A percentile compares a stretch with the other conserved stretches of the same genome.
These are phyloP conservation scores for Trichopoda pennipes DNA, from an alignment of 2,888 invertebrate species.

Conservation along the genomic window DNA sequence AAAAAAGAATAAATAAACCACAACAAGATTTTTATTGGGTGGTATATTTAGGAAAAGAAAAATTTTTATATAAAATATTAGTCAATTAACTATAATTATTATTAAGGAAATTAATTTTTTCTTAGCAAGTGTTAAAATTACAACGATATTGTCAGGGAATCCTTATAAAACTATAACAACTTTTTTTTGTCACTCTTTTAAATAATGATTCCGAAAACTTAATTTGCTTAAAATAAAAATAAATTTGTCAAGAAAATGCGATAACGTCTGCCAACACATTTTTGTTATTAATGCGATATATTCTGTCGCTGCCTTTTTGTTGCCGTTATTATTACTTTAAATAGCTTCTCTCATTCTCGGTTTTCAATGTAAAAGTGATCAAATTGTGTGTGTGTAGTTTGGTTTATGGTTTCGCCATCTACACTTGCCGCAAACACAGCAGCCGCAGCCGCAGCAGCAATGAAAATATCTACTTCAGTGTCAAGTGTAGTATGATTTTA, in stretches of 20 bases:
- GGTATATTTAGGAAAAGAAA: no score
- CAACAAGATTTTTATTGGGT: no score
- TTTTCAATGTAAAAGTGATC: slow-evolving; percentile 50
- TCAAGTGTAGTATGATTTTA: slow-evolving; percentile 65
- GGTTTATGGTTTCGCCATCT: slow-evolving; percentile 49
- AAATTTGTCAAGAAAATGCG: slow-evolving; percentile 60
- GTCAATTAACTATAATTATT: no score
- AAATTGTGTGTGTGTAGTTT: slow-evolving; percentile 49
- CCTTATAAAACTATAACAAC: no score
- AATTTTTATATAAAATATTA: no score
- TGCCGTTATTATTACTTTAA: slow-evolving; percentile 34
- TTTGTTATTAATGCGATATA: slow-evolving; percentile 52
- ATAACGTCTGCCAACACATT: slow-evolving; percentile 65
- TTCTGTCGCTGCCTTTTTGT: slow-evolving; percentile 2
- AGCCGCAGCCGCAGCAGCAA: slow-evolving; percentile 48
- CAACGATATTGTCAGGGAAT: no score
- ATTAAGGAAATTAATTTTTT: no score
- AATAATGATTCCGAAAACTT: not conserved
- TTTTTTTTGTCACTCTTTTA: not conserved
- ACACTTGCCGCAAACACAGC: slow-evolving; percentile 52
- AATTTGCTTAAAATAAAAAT: slow-evolving; percentile 33
- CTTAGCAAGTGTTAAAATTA: no score
- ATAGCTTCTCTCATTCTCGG: slow-evolving; percentile 32
- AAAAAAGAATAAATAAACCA: no score
- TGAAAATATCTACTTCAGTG: slow-evolving; percentile 67